Percentiles rank a stretch among this genome's conserved stretches.
Evolutionary conservation across 2,888 invertebrate species (phyloP).

Genomic region (Cephus runcator): DNA sequence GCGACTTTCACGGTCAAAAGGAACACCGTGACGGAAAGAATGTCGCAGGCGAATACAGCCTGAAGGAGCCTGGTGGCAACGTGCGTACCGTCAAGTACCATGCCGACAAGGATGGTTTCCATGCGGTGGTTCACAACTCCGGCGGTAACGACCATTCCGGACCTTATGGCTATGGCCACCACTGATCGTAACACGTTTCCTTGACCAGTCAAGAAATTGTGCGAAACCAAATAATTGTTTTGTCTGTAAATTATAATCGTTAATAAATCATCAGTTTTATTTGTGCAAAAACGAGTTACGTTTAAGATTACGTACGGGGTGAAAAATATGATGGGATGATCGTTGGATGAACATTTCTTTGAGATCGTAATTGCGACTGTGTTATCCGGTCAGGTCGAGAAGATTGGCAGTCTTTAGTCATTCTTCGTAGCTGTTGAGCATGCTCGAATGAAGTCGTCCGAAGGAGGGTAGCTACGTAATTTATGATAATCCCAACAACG

Average conservation of each 20-base stretch:
- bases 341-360: not conserved
- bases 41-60: slow-evolving; percentile 19
- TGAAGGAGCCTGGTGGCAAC: slow-evolving; percentile 19
- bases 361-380: not conserved
- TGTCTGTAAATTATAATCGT: not conserved
- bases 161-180: slow-evolving; percentile 13
- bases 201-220: not conserved
- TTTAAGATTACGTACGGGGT: not conserved
- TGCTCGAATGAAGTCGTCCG: slow-evolving; percentile 38
- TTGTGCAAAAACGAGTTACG: not conserved
- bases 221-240: not conserved
- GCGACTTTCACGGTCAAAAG: slow-evolving; percentile 18
- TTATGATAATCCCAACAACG: slow-evolving; percentile 56
- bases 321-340: not conserved
- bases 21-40: slow-evolving; percentile 20
- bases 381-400: not conserved
- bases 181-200: not conserved
- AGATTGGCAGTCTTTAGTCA: not conserved
- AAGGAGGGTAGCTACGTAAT: slow-evolving; percentile 44
- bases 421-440: slow-evolving; percentile 13
- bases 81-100: slow-evolving; percentile 20
- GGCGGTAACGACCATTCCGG: slow-evolving; percentile 21
- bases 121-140: slow-evolving; percentile 19
- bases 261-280: not conserved
- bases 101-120: slow-evolving; percentile 16